These are phyloP conservation scores for Tachina fera DNA, from an alignment of 2,888 invertebrate genomes.

Conservation along the genomic window DNA sequence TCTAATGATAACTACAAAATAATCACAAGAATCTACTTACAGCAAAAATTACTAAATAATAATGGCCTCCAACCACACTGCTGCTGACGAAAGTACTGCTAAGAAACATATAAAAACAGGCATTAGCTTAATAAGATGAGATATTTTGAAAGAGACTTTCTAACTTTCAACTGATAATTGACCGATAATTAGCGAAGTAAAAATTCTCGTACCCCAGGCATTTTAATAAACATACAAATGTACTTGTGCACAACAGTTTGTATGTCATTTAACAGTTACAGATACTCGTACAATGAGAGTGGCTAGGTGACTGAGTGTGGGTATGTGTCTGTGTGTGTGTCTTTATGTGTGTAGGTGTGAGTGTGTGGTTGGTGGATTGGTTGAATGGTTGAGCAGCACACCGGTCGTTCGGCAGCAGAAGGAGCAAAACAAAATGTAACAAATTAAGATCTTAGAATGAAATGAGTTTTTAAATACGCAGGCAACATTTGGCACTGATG, in stretches of 20 bases:
- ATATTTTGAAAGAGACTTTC: conserved; percentile 36
- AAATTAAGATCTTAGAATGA: conserved; percentile 67
- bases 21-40: conserved; percentile 45
- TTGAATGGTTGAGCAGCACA: neutral
- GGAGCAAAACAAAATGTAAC: conserved; percentile 48
- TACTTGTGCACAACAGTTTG: neutral
- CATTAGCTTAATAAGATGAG: conserved; percentile 6
- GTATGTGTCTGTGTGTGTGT: neutral
- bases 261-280: neutral
- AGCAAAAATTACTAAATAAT: conserved; percentile 31
- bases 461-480: conserved; percentile 70
- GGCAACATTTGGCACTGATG: conserved; percentile 69
- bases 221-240: conserved; percentile 30
- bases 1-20: conserved; percentile 39
- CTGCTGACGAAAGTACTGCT: neutral
- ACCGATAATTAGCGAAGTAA: conserved; percentile 66
- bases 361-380: conserved; percentile 12
- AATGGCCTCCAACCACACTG: neutral
- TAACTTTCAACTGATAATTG: conserved; percentile 66
- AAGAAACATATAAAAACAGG: neutral
- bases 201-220: conserved; percentile 43
- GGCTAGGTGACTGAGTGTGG: neutral
- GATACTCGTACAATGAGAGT: neutral
- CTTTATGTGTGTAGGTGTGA: neutral
- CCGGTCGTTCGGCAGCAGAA: neutral